These are phyloP conservation scores for Plebejus melissa DNA, from an alignment of 2,888 invertebrate genomes.

Conservation along the genomic window DNA sequence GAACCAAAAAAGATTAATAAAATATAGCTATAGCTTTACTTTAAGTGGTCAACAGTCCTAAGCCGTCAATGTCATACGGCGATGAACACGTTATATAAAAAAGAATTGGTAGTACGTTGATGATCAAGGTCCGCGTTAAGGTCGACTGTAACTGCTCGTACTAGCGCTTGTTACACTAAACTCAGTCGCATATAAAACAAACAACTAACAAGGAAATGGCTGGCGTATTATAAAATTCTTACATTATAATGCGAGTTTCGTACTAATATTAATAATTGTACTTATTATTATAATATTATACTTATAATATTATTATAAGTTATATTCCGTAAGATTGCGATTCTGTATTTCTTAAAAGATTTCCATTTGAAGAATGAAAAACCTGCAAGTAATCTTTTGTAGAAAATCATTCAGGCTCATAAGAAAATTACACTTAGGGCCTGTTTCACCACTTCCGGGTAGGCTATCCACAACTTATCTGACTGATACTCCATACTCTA, in stretches of 20 bases:
- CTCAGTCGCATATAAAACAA: slow-evolving; percentile 36
- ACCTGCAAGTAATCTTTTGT: too few species aligned
- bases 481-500: too few species aligned
- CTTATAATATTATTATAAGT: too few species aligned
- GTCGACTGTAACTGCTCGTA: slow-evolving; percentile 51
- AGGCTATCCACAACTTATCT: too few species aligned
- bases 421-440: too few species aligned
- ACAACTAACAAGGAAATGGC: slow-evolving; percentile 35
- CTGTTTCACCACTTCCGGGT: too few species aligned
- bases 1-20: too few species aligned
- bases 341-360: too few species aligned
- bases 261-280: background rate
- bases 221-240: background rate
- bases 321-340: too few species aligned
- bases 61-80: slow-evolving; percentile 44
- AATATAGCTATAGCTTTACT: slow-evolving; percentile 21
- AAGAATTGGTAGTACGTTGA: slow-evolving; percentile 61
- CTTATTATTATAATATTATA: too few species aligned
- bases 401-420: too few species aligned
- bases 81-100: slow-evolving; percentile 65
- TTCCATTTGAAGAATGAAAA: too few species aligned
- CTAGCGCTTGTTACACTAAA: slow-evolving; percentile 41
- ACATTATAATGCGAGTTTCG: background rate
- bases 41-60: slow-evolving; percentile 18
- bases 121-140: slow-evolving; percentile 67